Percentiles rank a stretch among this genome's conserved stretches.
phyloP scores from a whole-genome alignment of 1,140 invertebrate species.

The Listronotus oregonensis region DNA sequence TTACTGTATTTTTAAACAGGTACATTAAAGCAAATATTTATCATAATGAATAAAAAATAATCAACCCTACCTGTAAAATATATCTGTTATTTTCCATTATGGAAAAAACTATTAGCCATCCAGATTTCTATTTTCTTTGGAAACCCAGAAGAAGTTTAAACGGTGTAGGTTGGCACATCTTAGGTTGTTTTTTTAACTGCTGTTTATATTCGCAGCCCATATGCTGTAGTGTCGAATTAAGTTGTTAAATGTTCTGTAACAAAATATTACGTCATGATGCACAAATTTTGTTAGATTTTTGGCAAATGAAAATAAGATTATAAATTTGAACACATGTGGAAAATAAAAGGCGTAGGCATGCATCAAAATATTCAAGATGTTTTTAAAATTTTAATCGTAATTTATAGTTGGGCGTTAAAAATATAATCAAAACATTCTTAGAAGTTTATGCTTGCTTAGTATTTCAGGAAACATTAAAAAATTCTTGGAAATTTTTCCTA shows the following conservation, averaged over 20 bases:
- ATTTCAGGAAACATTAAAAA: too few species aligned
- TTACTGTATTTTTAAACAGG: too few species aligned
- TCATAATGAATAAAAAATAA: background rate
- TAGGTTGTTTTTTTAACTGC: background rate
- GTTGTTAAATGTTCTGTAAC: conserved; percentile 2
- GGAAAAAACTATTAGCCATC: conserved; percentile 30
- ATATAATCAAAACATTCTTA: too few species aligned
- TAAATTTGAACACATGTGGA: too few species aligned
- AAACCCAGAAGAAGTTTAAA: background rate
- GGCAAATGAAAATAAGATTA: too few species aligned
- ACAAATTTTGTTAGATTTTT: background rate
- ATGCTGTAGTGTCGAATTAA: background rate
- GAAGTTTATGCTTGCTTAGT: too few species aligned
- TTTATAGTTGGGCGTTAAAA: too few species aligned
- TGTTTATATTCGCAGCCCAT: background rate
- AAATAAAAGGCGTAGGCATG: too few species aligned
- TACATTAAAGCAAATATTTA: too few species aligned
- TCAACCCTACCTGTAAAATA: conserved; percentile 62
- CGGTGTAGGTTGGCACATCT: background rate
- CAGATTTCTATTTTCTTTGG: conserved; percentile 4
- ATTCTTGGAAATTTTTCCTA: too few species aligned
- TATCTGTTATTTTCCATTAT: conserved; percentile 57
- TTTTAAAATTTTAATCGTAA: too few species aligned
- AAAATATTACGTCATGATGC: conserved; percentile 6
- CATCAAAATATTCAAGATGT: too few species aligned